Conservation (phyloP, 2,888 invertebrate species). For the Cheilosia variabilis region DNA sequence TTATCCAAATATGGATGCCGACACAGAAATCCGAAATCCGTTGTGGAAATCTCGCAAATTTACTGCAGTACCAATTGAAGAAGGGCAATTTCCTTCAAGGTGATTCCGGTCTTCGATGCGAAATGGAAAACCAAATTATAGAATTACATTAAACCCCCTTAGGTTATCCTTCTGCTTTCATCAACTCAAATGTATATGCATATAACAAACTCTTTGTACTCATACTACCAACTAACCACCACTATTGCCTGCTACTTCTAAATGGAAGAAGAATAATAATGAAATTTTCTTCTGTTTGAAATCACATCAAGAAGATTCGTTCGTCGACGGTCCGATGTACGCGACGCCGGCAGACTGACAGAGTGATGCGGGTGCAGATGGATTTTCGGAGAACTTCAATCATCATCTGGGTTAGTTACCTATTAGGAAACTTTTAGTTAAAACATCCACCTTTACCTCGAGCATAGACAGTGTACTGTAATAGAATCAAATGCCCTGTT, state of each 20-base stretch:
- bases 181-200: constrained; percentile 32
- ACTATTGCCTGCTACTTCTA: constrained; percentile 19
- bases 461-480: constrained; percentile 35
- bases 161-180: constrained; percentile 39
- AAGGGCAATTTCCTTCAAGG: constrained; percentile 13
- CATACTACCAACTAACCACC: constrained; percentile 21
- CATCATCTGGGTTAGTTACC: constrained; percentile 66
- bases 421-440: constrained; percentile 61
- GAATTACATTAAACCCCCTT: constrained; percentile 43
- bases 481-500: constrained; percentile 52
- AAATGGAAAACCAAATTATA: constrained; percentile 53
- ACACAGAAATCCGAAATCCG: neutral
- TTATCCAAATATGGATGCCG: no score
- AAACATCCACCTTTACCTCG: constrained; percentile 45
- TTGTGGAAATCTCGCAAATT: neutral
- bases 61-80: neutral
- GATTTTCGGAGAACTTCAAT: constrained; percentile 61
- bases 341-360: neutral
- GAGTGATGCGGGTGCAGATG: constrained; percentile 24
- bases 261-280: constrained; percentile 65
- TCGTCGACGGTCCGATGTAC: constrained; percentile 26
- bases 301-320: constrained; percentile 62
- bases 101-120: constrained; percentile 45
- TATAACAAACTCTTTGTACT: constrained; percentile 51
- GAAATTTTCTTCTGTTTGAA: constrained; percentile 66